Base-by-base conservation (phyloP, 2,888 invertebrate species). In the Folsomia manolachei region DNA sequence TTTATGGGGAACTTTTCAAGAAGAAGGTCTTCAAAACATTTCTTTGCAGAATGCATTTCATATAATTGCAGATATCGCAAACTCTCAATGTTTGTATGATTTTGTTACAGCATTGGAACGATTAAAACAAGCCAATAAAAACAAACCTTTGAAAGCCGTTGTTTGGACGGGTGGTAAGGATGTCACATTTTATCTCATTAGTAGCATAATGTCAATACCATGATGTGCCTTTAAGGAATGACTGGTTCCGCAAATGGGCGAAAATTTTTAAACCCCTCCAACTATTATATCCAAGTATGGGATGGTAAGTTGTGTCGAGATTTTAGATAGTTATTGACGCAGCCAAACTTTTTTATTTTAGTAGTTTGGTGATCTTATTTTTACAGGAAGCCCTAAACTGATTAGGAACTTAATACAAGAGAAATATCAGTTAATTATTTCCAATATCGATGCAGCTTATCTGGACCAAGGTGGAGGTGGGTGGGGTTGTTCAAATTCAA, bases 101-200 rank as follows among this genome's bases (percentile, higher is more conserved):
- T 93, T 93, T 63, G 53, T 21, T 69, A 87, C 24, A 63, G 85
- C 88, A 0, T 84, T 89, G 0, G 82, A 84, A 78, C 82, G 87
- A 0, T 88, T 90, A 86, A 89, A 90, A 80, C 86, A 86, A 21
- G 74, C 84, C 75, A 81, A 85, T 82, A 84, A 85, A 0, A 82
- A 88, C 0, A 86, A 87, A 76, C 84, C 86, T 69, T 83, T 90
- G 0, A 90, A 90, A 83, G 84, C 89, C 4, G 88, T 93, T 63
- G 82, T 94, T 77, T 94, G 94, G 94, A 93, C 93, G 0, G 93
- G 92, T 81, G 89, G n/a, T n/a, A n/a, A n/a, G n/a, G n/a, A n/a
- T n/a, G n/a, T n/a, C n/a, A n/a, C n/a, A n/a, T n/a, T n/a, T n/a
- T n/a, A n/a, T n/a, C n/a, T n/a, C n/a, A n/a, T n/a, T n/a, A n/a